Evolutionary conservation across 2,888 invertebrate genomes (phyloP), one percentile per base, ranked within the genome.

Genomic region (Glaucopsyche alexis): DNA sequence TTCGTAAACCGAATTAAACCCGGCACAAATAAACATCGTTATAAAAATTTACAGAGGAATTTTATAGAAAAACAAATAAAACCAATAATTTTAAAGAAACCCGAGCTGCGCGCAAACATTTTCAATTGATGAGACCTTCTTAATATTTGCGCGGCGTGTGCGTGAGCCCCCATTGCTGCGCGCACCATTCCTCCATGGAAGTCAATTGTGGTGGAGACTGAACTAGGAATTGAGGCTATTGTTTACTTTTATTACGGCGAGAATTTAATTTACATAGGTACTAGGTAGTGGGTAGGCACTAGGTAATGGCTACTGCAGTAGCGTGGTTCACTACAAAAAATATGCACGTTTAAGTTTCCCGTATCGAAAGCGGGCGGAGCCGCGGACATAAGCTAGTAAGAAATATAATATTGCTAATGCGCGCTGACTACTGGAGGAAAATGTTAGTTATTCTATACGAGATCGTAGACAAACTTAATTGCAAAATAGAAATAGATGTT

Each of bases 101-200:
- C 14, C 14, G 69, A 47, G 47, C 47, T 19, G 47, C 19, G 29
- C 14, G 49, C 69, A 69, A 69, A 69, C 49, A 49, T 69, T 69
- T 69, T 49, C 69, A 69, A 49, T 49, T 29, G 69, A 69, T 49
- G 45, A 69, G 69, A 49, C 49, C 29, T 67, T 19, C 42, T 42
- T 67, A 13, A 69, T 49, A 49, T 67, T 66, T 19, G 47, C 66
- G 66, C 66, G 45, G 7, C 19, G 66, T n/a, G 50, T 16, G 52
- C n/a, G 45, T 45, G 45, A 45, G 45, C 42, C 16, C 7, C 40
- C 16, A 16, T 52, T 2, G 29, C 29, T 29, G 29, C 29, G 29
- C 29, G 29, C 14, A 11, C 47, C 13, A 7, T 16, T 45, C 45
- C 13, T 7, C 47, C 13, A 67, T 67, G 11, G 42, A 45, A 19